Conservation (phyloP, 1,140 invertebrate species). For the Drosophila fuyamai region DNA sequence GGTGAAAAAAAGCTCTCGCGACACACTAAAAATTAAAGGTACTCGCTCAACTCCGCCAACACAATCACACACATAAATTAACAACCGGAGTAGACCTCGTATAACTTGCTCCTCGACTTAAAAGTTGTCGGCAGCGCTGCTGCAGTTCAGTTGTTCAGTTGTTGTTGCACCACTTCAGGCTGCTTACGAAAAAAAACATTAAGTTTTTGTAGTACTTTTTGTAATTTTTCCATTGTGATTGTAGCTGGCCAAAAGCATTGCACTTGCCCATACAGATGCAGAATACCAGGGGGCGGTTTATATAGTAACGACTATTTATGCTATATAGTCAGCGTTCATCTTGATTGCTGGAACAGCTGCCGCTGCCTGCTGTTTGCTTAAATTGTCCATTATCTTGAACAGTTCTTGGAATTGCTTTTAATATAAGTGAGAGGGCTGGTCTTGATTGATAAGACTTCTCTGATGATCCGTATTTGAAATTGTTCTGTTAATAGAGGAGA, state of each 20-base stretch:
- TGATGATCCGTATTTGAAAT: constrained; percentile 4
- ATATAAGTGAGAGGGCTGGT: neutral
- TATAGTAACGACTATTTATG: constrained; percentile 27
- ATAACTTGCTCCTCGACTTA: constrained; percentile 73
- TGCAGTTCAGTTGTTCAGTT: constrained; percentile 22
- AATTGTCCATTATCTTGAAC: constrained; percentile 17
- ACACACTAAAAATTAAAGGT: constrained; percentile 64
- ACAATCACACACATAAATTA: constrained; percentile 55
- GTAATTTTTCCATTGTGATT: constrained; percentile 43
- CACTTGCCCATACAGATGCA: constrained; percentile 63
- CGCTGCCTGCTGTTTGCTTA: constrained; percentile 39
- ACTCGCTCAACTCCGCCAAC: constrained; percentile 37
- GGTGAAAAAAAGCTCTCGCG: constrained; percentile 58
- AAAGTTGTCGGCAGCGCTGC: constrained; percentile 44
- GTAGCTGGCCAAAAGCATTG: constrained; percentile 47
- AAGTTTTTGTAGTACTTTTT: constrained; percentile 46
- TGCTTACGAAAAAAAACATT: constrained; percentile 70
- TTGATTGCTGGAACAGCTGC: constrained; percentile 73
- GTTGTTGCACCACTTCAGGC: constrained; percentile 44
- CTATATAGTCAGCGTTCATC: constrained; percentile 49
- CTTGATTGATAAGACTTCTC: constrained; percentile 15
- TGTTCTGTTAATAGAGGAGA: neutral
- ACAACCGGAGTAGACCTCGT: constrained; percentile 63
- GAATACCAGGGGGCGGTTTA: constrained; percentile 10
- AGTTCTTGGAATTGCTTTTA: constrained; percentile 15